A percentile compares a stretch with the other conserved stretches of the same genome.
These are phyloP conservation scores for Allophyes oxyacanthae DNA, from an alignment of 2,888 invertebrate species.

Conservation along the genomic window DNA sequence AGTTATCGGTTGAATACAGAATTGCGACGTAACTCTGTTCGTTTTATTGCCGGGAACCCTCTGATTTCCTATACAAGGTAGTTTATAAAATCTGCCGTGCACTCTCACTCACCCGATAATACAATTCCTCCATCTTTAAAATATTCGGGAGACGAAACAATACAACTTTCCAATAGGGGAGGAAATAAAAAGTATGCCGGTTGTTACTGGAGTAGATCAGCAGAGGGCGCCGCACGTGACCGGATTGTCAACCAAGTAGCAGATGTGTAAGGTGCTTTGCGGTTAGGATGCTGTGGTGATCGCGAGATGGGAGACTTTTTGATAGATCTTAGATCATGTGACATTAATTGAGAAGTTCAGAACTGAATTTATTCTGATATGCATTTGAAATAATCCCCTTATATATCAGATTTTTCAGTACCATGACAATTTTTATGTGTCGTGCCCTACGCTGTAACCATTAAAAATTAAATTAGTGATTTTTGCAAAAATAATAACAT, in stretches of 20 bases:
- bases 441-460: too few species aligned
- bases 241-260: slow-evolving; percentile 34
- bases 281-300: slow-evolving; percentile 15
- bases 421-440: too few species aligned
- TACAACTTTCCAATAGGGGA: slow-evolving; percentile 40
- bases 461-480: too few species aligned
- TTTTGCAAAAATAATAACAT: too few species aligned
- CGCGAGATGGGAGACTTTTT: neutral
- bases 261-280: slow-evolving; percentile 21
- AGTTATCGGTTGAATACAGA: too few species aligned
- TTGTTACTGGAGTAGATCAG: slow-evolving; percentile 54
- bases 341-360: too few species aligned
- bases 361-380: too few species aligned
- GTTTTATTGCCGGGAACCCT: too few species aligned
- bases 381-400: too few species aligned
- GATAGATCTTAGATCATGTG: neutral
- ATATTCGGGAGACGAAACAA: slow-evolving; percentile 49
- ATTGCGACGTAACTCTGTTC: too few species aligned
- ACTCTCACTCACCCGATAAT: slow-evolving; percentile 29
- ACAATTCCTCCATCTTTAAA: slow-evolving; percentile 34
- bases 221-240: slow-evolving; percentile 54
- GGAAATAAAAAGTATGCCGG: slow-evolving; percentile 44
- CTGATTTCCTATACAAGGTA: neutral
- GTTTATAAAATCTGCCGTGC: slow-evolving; percentile 16
- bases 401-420: too few species aligned